Base-by-base conservation (phyloP, 2,113 vertebrate genomes). In the Vulpes ferrilata region DNA sequence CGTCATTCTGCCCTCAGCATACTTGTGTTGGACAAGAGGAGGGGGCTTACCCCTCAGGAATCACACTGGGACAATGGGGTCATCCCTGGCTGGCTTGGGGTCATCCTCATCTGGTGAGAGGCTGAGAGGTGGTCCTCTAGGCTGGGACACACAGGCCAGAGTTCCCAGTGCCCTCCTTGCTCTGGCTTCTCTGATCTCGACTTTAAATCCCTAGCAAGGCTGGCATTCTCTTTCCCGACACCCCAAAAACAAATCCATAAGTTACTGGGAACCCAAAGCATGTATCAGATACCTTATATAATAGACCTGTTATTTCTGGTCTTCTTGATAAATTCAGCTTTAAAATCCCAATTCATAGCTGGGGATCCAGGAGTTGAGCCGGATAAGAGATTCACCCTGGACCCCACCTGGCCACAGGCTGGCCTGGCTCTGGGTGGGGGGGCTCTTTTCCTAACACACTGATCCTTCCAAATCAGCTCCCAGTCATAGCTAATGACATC, bases 151-250 rank as follows among this genome's bases (percentile, higher is more conserved):
- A 0, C 0, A 23, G 62, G 17, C 15, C n/a, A 8, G n/a, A 5
- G 3, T 0, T 2, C 1, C 9, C 60, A 30, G 30, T 0, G 30
- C 0, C n/a, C 62, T 11, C 2, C 22, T 15, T 35, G 1, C 22
- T 25, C 53, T 22, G n/a, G 25, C 73, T 51, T 30, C 55, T 76
- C 85, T 3, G 1, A 4, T 35, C 25, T 76, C 30, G 3, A 1
- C 59, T 25, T 25, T 67, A 22, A 60, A 30, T 25, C 35, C 20
- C 65, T 38, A 22, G 74, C 16, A n/a, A 67, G n/a, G 1, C 51
- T 57, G 35, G 19, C 3, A 0, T 19, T 43, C 59, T 76, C 69
- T 51, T 55, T 62, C 38, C 27, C 12, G 16, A 20, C 27, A 23
- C 30, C 43, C 55, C 71, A 17, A 12, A 78, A 22, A 2, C 51